A percentile compares a stretch with the other conserved stretches of the same genome.
These are phyloP conservation scores for Drosophila athabasca DNA, from an alignment of 1,140 invertebrate species.

Conservation along the genomic window DNA sequence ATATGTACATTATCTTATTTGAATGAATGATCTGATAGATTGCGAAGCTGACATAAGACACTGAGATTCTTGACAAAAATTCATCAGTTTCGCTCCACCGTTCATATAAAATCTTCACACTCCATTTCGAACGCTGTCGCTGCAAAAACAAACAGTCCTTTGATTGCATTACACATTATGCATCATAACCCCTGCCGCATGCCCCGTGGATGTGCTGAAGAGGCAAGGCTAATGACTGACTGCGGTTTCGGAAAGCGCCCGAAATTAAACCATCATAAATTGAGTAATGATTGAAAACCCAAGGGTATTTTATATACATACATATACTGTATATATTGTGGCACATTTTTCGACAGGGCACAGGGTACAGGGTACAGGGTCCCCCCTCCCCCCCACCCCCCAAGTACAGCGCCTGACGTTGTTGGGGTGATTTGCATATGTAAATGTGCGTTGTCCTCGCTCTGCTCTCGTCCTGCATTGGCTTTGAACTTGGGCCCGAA, in stretches of 20 bases:
- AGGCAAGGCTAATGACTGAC: conserved; percentile 66
- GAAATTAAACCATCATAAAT: conserved; percentile 80
- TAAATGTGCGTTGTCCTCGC: conserved; percentile 45
- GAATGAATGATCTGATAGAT: too few species aligned
- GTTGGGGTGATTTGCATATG: conserved; percentile 50
- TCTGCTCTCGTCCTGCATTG: conserved; percentile 20
- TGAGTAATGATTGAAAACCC: conserved; percentile 80
- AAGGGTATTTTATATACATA: conserved; percentile 62
- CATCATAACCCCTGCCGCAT: conserved; percentile 26
- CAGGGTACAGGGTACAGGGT: too few species aligned
- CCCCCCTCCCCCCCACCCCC: background rate
- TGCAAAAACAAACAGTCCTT: conserved; percentile 64
- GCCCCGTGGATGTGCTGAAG: conserved; percentile 6
- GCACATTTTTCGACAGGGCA: conserved; percentile 6
- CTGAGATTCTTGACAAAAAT: too few species aligned
- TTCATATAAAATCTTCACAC: conserved; percentile 2
- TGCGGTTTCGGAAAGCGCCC: conserved; percentile 60
- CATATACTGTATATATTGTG: conserved; percentile 18
- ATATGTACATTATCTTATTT: too few species aligned
- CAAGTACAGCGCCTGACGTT: background rate
- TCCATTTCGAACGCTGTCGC: conserved; percentile 5
- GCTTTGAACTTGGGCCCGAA: conserved; percentile 28
- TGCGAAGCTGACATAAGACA: too few species aligned
- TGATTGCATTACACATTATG: conserved; percentile 69
- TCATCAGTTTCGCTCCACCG: too few species aligned